Percentiles rank a stretch among this genome's conserved stretches.
Evolutionary conservation across 2,113 vertebrate species (phyloP).

Genomic region (Telmatochromis sp.): DNA sequence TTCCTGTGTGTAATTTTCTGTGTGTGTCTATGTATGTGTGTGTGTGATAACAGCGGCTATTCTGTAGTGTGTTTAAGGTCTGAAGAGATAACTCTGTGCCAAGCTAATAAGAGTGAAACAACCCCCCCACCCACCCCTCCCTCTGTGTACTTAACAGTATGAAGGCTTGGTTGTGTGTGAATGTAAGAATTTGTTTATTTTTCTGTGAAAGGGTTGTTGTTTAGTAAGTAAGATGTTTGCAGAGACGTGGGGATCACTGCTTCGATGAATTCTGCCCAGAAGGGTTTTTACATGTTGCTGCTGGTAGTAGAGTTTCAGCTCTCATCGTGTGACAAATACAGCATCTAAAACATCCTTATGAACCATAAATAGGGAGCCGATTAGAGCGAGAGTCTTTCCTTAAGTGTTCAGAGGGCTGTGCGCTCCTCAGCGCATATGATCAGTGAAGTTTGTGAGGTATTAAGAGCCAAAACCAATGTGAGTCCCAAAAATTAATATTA

Average conservation of each 20-base stretch:
- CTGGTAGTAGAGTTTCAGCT: background rate
- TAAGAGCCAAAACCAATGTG: background rate
- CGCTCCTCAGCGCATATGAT: background rate
- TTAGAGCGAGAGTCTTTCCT: background rate
- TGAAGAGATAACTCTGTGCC: background rate
- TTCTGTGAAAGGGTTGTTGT: background rate
- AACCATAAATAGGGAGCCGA: background rate
- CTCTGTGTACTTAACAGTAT: background rate
- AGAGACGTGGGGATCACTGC: background rate
- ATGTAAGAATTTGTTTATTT: background rate
- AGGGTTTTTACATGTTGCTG: background rate
- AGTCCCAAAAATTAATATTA: accelerated
- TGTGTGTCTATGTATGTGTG: background rate
- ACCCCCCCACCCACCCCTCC: background rate
- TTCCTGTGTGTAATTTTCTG: slow-evolving; percentile 37
- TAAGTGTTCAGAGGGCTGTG: background rate
- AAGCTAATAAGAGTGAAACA: background rate
- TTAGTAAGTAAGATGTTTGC: background rate
- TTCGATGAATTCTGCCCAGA: background rate
- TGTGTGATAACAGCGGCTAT: background rate
- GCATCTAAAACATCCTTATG: background rate
- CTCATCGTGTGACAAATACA: background rate
- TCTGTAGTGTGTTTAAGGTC: background rate
- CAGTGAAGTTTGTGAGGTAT: background rate
- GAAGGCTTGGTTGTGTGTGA: background rate